Conservation (phyloP, 2,797 vertebrate species). For the Phoxinus dragarum region DNA sequence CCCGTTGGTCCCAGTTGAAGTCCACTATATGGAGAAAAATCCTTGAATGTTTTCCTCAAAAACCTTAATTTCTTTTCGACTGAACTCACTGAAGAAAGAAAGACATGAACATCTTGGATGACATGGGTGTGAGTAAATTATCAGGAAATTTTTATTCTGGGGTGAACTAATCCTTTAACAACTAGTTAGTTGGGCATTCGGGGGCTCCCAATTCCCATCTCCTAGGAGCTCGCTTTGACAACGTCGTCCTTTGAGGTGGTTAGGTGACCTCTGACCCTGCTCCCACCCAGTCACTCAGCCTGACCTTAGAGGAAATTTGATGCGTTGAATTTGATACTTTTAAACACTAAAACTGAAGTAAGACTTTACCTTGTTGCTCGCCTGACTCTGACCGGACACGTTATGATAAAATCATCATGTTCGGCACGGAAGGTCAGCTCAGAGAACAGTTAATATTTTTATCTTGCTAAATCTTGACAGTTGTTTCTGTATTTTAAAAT, state of each 20-base stretch:
- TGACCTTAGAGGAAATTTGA: conserved; percentile 64
- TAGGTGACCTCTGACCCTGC: conserved; percentile 65
- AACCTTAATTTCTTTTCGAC: too few relatives aligned
- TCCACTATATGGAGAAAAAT: too few relatives aligned
- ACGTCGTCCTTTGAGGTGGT: conserved; percentile 65
- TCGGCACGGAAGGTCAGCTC: not conserved
- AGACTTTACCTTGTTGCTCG: not conserved
- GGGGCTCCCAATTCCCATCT: conserved; percentile 3
- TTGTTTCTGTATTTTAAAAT: conserved; percentile 50
- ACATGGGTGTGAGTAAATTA: too few relatives aligned
- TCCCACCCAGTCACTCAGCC: conserved; percentile 64
- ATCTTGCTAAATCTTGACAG: conserved; percentile 11
- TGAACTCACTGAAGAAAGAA: too few relatives aligned
- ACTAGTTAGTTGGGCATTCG: conserved; percentile 53
- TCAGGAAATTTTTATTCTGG: too few relatives aligned
- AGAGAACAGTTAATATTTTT: conserved; percentile 19
- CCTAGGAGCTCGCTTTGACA: conserved; percentile 60
- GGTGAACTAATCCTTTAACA: not conserved
- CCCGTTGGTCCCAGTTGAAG: too few relatives aligned
- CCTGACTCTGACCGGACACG: too few relatives aligned
- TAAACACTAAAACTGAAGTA: not conserved
- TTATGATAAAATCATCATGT: conserved; percentile 16
- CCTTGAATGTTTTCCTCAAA: too few relatives aligned
- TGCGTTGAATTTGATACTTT: conserved; percentile 24
- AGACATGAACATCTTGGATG: too few relatives aligned